phyloP scores from a whole-genome alignment of 2,888 invertebrate species.

The Neoitamus cyanurus region DNA sequence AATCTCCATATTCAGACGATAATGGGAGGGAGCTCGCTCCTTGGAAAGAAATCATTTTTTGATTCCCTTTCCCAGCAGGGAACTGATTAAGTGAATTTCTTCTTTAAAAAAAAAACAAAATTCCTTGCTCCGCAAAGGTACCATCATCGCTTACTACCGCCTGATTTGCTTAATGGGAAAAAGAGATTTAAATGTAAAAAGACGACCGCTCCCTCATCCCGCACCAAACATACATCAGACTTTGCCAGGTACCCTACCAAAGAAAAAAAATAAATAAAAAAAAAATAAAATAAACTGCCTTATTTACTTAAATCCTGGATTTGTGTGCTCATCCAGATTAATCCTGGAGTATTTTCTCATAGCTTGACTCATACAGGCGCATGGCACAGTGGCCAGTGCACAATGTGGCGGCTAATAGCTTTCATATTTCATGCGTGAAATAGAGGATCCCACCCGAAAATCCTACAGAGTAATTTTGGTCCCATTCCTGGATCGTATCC shows the following conservation, averaged over 20 bases:
- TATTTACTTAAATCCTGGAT: neutral
- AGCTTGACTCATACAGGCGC: too few relatives aligned
- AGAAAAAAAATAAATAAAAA: neutral
- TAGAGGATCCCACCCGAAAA: neutral
- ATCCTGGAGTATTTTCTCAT: neutral
- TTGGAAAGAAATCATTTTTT: neutral
- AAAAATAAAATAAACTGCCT: neutral
- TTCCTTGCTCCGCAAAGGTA: too few relatives aligned
- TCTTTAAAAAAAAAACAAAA: neutral
- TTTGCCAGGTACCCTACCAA: too few relatives aligned
- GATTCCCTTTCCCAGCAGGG: neutral
- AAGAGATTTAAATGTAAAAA: neutral
- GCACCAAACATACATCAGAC: neutral
- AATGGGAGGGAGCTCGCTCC: neutral
- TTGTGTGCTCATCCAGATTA: neutral
- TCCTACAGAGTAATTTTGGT: neutral
- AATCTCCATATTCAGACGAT: neutral
- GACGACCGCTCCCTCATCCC: neutral
- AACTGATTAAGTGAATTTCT: neutral
- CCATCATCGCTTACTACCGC: too few relatives aligned
- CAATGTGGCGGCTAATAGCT: neutral
- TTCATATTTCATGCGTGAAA: constrained; percentile 1
- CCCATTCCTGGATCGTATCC: neutral
- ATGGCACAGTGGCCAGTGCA: neutral
- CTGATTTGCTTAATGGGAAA: neutral